Percentiles rank a stretch among this genome's conserved stretches.
Conservation (phyloP, 1,140 invertebrate genomes). For the Araneus ventricosus region DNA sequence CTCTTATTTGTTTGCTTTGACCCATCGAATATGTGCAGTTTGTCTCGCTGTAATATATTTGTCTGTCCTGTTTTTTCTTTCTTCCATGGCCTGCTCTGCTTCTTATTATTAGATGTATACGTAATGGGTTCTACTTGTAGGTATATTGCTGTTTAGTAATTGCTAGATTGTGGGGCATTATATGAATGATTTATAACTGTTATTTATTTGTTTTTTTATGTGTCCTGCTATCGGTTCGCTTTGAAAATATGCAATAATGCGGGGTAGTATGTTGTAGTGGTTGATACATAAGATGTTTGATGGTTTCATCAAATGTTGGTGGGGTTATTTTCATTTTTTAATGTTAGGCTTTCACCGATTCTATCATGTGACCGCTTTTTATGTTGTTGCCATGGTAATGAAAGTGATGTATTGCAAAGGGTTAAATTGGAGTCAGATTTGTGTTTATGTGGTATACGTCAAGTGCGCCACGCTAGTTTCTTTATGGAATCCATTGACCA, state of each 20-base stretch:
- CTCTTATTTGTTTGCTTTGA: slow-evolving; percentile 11
- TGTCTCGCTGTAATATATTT: slow-evolving; percentile 5
- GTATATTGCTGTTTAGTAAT: not conserved
- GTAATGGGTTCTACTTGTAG: slow-evolving; percentile 17
- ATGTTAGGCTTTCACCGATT: no score
- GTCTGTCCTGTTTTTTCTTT: not conserved
- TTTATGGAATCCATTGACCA: no score
- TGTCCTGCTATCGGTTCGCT: not conserved
- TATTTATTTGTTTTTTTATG: not conserved
- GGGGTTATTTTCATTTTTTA: not conserved
- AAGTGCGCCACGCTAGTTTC: no score
- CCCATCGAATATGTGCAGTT: not conserved
- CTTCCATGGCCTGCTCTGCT: not conserved
- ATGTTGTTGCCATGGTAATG: no score
- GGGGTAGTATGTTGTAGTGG: not conserved
- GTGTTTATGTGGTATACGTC: no score
- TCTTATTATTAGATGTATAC: not conserved
- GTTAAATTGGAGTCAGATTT: no score
- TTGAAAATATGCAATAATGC: not conserved
- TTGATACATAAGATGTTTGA: not conserved
- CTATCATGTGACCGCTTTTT: no score
- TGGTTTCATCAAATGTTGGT: not conserved
- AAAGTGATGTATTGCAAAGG: no score
- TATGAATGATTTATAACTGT: not conserved
- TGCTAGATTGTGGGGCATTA: not conserved